phyloP scores from a whole-genome alignment of 92 coral and sea anemone species.

The Pocillopora grandis region DNA sequence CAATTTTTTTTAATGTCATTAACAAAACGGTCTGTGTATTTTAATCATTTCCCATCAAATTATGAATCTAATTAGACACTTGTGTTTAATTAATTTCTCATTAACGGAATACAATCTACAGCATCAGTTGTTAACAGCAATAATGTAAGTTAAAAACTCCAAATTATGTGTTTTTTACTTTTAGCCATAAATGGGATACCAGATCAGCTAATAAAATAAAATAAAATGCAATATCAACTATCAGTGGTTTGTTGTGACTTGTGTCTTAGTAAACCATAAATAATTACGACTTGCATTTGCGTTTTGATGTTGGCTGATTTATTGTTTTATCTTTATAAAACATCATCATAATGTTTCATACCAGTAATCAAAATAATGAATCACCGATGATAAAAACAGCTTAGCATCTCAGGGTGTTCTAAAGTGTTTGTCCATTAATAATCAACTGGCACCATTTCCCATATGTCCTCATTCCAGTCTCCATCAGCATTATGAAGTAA shows the following conservation, averaged over 20 bases:
- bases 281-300: not conserved
- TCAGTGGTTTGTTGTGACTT: not conserved
- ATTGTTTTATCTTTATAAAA: not conserved
- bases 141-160: not conserved
- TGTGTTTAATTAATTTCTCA: not conserved
- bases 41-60: not conserved
- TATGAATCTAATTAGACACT: not conserved
- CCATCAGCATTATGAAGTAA: not conserved
- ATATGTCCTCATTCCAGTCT: constrained; percentile 18
- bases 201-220: not conserved
- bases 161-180: not conserved
- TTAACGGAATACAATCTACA: not conserved
- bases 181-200: not conserved
- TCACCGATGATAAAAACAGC: not conserved
- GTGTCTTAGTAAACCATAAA: not conserved
- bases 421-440: not conserved
- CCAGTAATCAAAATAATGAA: not conserved
- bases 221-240: not conserved
- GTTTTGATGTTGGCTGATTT: not conserved
- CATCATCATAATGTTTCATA: not conserved
- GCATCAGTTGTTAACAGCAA: not conserved
- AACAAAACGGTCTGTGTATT: not conserved
- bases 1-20: not conserved
- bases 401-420: not conserved
- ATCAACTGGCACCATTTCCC: constrained; percentile 17